Evolutionary conservation across 1,140 invertebrate species (phyloP).

Genomic region (Heterodera carotae): DNA sequence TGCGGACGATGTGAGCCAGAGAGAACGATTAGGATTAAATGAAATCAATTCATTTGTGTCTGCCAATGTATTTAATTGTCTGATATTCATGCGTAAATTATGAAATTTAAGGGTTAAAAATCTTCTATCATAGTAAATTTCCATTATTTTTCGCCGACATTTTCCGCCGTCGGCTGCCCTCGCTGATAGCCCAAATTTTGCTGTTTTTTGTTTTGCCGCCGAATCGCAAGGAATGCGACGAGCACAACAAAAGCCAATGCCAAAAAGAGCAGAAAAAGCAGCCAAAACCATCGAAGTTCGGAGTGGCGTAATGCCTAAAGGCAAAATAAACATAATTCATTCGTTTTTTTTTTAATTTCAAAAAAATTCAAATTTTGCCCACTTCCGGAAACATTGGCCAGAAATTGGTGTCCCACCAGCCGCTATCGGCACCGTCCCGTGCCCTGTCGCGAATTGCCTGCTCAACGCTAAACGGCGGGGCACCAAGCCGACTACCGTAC

Average conservation of each 20-base stretch:
- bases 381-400: slow-evolving; percentile 20
- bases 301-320: slow-evolving; percentile 6
- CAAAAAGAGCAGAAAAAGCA: slow-evolving; percentile 1
- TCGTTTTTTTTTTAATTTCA: not conserved
- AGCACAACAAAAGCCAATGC: not conserved
- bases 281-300: slow-evolving; percentile 7
- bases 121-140: not conserved
- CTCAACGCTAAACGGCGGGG: not conserved
- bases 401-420: slow-evolving; percentile 5
- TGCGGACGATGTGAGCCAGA: not conserved
- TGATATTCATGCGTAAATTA: too few species aligned
- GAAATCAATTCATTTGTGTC: too few species aligned
- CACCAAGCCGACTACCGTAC: slow-evolving; percentile 6
- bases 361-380: not conserved
- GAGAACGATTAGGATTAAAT: too few species aligned
- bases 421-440: not conserved
- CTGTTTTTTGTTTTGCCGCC: not conserved
- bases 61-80: too few species aligned
- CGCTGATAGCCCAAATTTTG: not conserved
- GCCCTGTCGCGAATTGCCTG: not conserved
- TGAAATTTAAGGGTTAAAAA: too few species aligned
- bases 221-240: not conserved
- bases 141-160: not conserved
- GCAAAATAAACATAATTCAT: not conserved
- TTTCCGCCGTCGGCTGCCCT: not conserved